These are phyloP conservation scores for Cyprinus carpio DNA, from an alignment of 2,113 vertebrate genomes.

Conservation along the genomic window DNA sequence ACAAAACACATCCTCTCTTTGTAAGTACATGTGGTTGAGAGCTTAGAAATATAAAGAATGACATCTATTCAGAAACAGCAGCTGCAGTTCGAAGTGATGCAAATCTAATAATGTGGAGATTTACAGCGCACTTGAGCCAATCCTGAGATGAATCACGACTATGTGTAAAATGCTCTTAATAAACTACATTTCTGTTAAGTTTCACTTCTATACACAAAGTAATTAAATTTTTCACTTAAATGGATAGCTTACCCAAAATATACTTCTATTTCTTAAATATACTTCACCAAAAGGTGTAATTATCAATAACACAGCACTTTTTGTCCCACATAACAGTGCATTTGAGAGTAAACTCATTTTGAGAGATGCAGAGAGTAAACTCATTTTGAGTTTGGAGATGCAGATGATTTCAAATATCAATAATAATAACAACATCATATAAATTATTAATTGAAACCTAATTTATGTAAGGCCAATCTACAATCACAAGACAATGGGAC, in stretches of 20 bases:
- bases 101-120: neutral
- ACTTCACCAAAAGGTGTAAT: neutral
- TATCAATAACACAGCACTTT: neutral
- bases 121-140: neutral
- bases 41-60: neutral
- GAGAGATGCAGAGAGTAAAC: too few species aligned
- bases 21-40: neutral
- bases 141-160: neutral
- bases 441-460: neutral
- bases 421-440: neutral
- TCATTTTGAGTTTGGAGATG: neutral
- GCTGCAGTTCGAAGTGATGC: neutral
- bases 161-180: neutral
- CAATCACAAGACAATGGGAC: neutral
- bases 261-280: too few species aligned
- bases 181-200: neutral
- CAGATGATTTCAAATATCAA: neutral
- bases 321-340: neutral
- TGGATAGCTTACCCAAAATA: too few species aligned
- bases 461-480: neutral
- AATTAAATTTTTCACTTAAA: too few species aligned
- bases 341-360: neutral
- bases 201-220: too few species aligned
- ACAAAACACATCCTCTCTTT: constrained; percentile 45
- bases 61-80: constrained; percentile 5